Percentiles rank a stretch among this genome's conserved stretches.
These are phyloP conservation scores for Baccha elongata DNA, from an alignment of 2,888 invertebrate species.

Conservation along the genomic window DNA sequence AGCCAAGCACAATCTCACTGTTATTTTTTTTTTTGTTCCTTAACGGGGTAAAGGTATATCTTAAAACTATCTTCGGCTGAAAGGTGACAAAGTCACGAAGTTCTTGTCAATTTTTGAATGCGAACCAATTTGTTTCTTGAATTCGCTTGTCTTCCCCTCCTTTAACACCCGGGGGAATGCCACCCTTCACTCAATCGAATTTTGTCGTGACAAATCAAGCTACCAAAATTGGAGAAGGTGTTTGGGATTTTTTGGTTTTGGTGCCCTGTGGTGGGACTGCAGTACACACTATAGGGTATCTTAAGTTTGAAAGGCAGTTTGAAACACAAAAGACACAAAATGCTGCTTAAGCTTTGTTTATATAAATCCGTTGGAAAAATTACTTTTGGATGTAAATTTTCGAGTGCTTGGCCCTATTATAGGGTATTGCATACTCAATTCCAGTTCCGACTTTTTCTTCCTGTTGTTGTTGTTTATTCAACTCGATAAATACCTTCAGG, in stretches of 20 bases:
- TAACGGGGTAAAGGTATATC: conserved; percentile 24
- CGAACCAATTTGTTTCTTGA: conserved; percentile 81
- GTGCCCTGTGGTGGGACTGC: no score
- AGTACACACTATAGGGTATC: neutral
- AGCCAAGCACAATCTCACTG: neutral
- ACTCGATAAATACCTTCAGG: neutral
- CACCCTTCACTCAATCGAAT: conserved; percentile 68
- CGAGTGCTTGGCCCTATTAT: neutral
- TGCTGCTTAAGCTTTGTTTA: no score
- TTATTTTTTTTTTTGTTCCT: neutral
- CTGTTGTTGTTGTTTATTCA: neutral
- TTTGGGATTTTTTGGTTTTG: neutral
- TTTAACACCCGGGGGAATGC: conserved; percentile 1
- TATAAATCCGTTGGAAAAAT: no score
- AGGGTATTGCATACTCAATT: neutral
- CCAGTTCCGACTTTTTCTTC: neutral
- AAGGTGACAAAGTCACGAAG: conserved; percentile 83
- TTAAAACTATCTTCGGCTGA: conserved; percentile 61
- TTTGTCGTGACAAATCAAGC: conserved; percentile 81
- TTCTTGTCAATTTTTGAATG: conserved; percentile 82
- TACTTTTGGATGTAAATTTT: no score
- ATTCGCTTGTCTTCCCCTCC: conserved; percentile 65
- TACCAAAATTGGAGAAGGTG: conserved; percentile 80
- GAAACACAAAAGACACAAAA: no score
- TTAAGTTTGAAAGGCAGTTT: neutral